Conservation (phyloP, 2,113 vertebrate species). For the Indicator indicator region DNA sequence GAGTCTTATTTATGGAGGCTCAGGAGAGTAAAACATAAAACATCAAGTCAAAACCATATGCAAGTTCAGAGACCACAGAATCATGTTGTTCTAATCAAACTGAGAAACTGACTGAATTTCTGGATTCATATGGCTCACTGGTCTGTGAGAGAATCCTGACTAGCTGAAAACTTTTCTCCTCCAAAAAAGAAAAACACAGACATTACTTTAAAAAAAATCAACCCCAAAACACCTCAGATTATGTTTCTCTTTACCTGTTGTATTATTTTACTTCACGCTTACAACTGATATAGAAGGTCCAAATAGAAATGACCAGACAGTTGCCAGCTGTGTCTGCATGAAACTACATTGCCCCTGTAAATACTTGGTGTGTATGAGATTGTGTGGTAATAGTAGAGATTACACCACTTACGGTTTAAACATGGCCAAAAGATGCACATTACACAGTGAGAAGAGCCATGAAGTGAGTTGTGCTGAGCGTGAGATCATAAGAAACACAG, state of each 20-base stretch:
- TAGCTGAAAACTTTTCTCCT: not conserved
- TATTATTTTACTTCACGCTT: not conserved
- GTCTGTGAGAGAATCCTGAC: not conserved
- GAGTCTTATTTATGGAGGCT: slow-evolving; percentile 24
- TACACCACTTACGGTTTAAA: not conserved
- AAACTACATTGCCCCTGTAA: not conserved
- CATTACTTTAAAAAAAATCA: not conserved
- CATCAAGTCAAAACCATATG: not conserved
- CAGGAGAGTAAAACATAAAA: not conserved
- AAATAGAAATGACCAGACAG: not conserved
- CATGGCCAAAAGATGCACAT: not conserved
- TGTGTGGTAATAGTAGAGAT: not conserved
- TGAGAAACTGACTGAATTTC: not conserved
- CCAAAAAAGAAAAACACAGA: not conserved
- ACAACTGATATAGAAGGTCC: not conserved
- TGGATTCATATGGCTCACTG: not conserved
- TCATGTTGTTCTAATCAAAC: not conserved
- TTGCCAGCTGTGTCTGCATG: not conserved
- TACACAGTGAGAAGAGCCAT: not conserved
- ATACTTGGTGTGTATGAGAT: not conserved
- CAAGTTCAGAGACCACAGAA: not conserved
- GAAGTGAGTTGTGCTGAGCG: not conserved
- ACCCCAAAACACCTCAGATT: not conserved
- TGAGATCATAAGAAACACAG: not conserved
- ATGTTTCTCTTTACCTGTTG: not conserved